These are phyloP conservation scores for Heliconius ethilla DNA, from an alignment of 2,888 invertebrate genomes.

Conservation along the genomic window DNA sequence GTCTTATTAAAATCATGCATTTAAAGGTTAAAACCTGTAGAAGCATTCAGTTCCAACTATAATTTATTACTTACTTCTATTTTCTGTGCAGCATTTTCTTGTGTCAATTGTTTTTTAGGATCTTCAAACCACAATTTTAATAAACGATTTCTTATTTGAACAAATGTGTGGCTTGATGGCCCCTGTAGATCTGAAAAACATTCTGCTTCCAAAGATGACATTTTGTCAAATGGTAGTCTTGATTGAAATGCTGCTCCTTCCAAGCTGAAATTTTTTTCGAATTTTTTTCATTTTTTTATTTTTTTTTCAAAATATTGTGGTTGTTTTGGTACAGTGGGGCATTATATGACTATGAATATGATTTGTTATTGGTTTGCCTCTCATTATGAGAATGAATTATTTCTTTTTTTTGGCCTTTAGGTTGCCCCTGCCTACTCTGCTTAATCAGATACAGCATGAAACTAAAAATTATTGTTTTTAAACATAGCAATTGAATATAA, in stretches of 20 bases:
- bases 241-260: constrained; percentile 98
- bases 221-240: constrained; percentile 95
- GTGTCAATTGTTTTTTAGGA: constrained; percentile 94
- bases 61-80: constrained; percentile 80
- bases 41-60: no score
- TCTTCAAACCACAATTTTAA: constrained; percentile 98
- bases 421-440: background rate
- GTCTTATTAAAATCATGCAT: no score
- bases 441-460: background rate
- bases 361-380: background rate
- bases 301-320: background rate
- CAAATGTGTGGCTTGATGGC: constrained; percentile 92
- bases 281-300: background rate
- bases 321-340: background rate
- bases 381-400: no score
- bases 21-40: no score
- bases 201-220: constrained; percentile 96
- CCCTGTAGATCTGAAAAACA: constrained; percentile 96
- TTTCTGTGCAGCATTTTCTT: constrained; percentile 90
- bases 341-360: background rate
- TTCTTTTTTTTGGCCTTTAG: no score
- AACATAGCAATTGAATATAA: background rate
- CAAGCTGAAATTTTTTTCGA: constrained; percentile 68
- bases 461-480: no score
- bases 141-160: constrained; percentile 94